Base-by-base conservation (phyloP, 2,888 invertebrate species). In the Cosmia trapezina region DNA sequence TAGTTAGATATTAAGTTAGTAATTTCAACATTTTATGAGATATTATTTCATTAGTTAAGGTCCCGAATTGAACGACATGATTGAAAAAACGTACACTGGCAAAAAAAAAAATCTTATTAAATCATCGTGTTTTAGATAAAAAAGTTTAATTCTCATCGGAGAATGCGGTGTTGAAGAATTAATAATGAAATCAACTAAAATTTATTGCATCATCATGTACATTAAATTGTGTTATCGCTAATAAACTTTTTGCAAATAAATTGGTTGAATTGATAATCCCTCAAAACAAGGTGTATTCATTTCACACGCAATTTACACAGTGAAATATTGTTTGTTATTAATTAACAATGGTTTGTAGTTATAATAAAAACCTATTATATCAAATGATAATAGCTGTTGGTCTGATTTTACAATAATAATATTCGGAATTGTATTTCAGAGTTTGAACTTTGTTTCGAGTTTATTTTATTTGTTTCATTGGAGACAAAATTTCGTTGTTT, bases 361-460 rank as follows among this genome's bases (percentile, higher is more conserved):
- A 17, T 2, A 11, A 19, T 12, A 28, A 62, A 59, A 62, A 45
- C 28, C 14, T 51, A 51, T 62, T 8, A 33, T 3, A 33, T 37
- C 37, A 49, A 62, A 28, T 47, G 28, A 28, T 19, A 12, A 28
- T 49, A 19, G 19, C 19, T 28, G 28, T 62, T 49, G 28, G 4
- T 62, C 12, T 62, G 19, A 62, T 28, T 45, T 33, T 37, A 17
- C 11, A 5, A 17, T 73, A 17, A 73, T 73, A 28, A 33, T 11
- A 51, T 28, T 64, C 4, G 0, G 1, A 22, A 49, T 57, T 54
- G 12, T 51, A n/a, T 51, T 57, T 57, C 8, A 2, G 14, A 33
- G 56, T 49, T 33, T 14, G 6, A 19, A 28, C 19, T 63, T 73
- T 49, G 51, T 74, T 57, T 33, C 17, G 28, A 33, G 17, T 41